Conservation (phyloP, 2,888 invertebrate genomes). For the Cryptus viduatorius region DNA sequence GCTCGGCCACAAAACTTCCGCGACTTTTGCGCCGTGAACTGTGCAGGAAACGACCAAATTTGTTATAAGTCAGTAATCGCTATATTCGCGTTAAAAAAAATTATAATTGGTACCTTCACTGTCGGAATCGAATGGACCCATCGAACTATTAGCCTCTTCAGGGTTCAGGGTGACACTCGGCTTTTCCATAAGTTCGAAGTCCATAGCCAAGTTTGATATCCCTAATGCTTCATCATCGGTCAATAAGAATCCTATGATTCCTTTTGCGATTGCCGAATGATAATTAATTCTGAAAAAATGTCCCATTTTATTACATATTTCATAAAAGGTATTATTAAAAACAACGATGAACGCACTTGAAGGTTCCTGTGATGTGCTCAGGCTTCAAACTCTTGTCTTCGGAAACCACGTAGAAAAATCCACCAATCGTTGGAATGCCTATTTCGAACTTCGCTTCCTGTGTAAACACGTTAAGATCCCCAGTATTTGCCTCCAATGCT, state of each 20-base stretch:
- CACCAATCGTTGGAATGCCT: neutral
- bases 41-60: neutral
- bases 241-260: neutral
- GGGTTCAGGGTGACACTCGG: neutral
- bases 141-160: neutral
- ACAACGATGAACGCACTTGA: neutral
- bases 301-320: no score
- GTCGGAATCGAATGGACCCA: neutral
- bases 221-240: neutral
- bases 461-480: neutral
- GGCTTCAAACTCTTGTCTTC: neutral
- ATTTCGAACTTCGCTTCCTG: constrained; percentile 1
- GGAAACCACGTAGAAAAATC: neutral
- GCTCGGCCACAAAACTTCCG: neutral
- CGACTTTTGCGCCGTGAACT: neutral
- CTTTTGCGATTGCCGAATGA: neutral
- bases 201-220: neutral
- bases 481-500: neutral
- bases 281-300: constrained; percentile 1
- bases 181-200: neutral
- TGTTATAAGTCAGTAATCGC: no score
- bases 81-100: no score
- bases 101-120: neutral
- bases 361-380: neutral
- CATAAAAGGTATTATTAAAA: neutral